Evolutionary conservation across 2,797 vertebrate species (phyloP), one percentile per base, ranked within the genome.

Genomic region (Chromis chromis): DNA sequence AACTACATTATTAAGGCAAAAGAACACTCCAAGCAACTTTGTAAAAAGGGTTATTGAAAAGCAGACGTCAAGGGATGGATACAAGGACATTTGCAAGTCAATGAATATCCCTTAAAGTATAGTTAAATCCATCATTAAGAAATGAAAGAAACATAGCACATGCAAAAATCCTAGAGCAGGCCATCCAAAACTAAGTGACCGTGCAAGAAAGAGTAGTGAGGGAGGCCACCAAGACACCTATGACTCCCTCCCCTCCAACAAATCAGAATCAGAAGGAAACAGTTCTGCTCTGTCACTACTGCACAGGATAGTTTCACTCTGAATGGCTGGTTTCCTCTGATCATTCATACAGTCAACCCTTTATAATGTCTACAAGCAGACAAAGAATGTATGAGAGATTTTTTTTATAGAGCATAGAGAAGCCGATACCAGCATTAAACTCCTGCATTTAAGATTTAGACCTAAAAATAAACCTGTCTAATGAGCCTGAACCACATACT

Each of bases 361-460:
- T 46, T 36, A 83, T 74, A 75, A 72, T 81, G 70, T 59, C 62
- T 74, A 16, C 54, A 60, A 36, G 27, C 22, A 59, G 46, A 21
- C 27, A 42, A 49, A 39, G 5, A 40, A 44, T 21, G 11, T 9
- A 50, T 7, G 14, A 17, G 7, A 36, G 39, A n/a, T 21, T 44
- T 48, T 31, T 48, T 48, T 21, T n/a, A 24, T 11, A 53, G 36
- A 72, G 14, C 28, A 21, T 2, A 4, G 14, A 61, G 12, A 57
- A 21, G 21, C 24, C 44, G n/a, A 59, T 11, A n/a, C 42, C 4
- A 1, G 13, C 19, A 24, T 28, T 39, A 36, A 17, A 11, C 48
- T 24, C 3, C 31, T 63, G 17, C 14, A n/a, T 39, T 55, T n/a
- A n/a, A 27, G 17, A 56, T 46, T 70, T 24, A 40, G 2, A 16